phyloP scores from a whole-genome alignment of 2,113 vertebrate genomes.

The Vidua chalybeata region DNA sequence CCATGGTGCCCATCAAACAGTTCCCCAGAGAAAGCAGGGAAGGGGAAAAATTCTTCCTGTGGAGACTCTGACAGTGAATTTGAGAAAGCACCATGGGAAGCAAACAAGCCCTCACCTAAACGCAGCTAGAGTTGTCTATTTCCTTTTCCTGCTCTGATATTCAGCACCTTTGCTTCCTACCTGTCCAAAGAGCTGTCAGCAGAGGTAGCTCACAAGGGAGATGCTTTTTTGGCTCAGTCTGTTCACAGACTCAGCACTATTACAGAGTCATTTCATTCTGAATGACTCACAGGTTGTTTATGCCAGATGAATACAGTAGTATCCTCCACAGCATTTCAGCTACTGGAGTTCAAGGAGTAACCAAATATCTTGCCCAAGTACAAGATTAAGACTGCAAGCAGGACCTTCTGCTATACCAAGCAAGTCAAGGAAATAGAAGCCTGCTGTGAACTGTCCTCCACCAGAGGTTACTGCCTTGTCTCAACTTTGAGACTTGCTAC shows the following conservation, averaged over 20 bases:
- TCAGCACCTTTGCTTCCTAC: conserved; percentile 11
- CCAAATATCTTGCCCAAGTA: not conserved
- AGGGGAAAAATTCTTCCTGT: not conserved
- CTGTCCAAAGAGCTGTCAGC: conserved; percentile 19
- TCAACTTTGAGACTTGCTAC: not conserved
- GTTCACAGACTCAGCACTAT: not conserved
- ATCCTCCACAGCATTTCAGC: not conserved
- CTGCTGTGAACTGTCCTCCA: not conserved
- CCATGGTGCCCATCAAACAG: conserved; percentile 41
- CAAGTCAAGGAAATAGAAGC: not conserved
- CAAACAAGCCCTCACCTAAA: conserved; percentile 39
- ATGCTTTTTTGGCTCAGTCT: not conserved
- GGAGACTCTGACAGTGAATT: conserved; percentile 26
- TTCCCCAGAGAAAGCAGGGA: conserved; percentile 22
- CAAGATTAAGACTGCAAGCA: not conserved
- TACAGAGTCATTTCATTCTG: not conserved
- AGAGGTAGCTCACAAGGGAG: not conserved
- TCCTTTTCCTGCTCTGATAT: conserved; percentile 16
- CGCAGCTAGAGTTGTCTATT: conserved; percentile 21
- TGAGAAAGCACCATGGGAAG: conserved; percentile 32
- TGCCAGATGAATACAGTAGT: not conserved
- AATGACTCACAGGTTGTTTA: not conserved
- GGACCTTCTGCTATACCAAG: not conserved
- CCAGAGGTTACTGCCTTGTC: not conserved
- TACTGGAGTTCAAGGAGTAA: not conserved